Conservation (phyloP, 2,113 vertebrate species). For the Tinamus guttatus region DNA sequence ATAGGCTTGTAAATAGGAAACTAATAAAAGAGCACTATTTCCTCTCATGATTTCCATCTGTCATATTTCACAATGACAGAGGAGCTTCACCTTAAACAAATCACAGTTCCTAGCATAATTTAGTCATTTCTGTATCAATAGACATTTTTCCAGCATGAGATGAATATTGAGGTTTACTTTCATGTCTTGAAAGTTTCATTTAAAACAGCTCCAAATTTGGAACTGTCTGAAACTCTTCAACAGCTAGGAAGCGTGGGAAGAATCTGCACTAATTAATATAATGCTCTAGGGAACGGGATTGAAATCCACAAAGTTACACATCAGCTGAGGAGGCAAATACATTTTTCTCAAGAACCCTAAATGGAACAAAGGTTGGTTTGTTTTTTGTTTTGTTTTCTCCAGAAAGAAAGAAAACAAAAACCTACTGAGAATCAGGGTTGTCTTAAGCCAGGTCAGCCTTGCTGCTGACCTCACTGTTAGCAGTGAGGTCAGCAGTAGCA, state of each 20-base stretch:
- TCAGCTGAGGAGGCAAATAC: not conserved
- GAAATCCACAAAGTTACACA: not conserved
- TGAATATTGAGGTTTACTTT: not conserved
- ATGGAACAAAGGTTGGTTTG: not conserved
- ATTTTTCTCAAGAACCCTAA: not conserved
- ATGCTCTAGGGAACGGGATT: not conserved
- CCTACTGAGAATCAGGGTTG: not conserved
- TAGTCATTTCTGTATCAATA: not conserved
- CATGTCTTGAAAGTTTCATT: not conserved
- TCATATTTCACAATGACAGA: not conserved
- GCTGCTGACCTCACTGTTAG: not conserved
- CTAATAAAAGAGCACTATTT: not conserved
- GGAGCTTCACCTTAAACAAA: not conserved
- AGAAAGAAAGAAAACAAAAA: not conserved
- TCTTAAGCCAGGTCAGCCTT: not conserved
- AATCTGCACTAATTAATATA: not conserved
- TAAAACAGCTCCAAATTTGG: not conserved
- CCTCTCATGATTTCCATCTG: not conserved
- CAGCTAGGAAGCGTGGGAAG: not conserved
- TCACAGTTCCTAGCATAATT: not conserved
- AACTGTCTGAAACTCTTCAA: not conserved
- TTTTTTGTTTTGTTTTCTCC: not conserved
- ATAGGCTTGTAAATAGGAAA: not conserved
- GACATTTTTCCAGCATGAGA: rapidly evolving
- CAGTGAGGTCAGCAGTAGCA: rapidly evolving